phyloP scores from a whole-genome alignment of 92 coral and sea anemone species.

The Metridium senile region DNA sequence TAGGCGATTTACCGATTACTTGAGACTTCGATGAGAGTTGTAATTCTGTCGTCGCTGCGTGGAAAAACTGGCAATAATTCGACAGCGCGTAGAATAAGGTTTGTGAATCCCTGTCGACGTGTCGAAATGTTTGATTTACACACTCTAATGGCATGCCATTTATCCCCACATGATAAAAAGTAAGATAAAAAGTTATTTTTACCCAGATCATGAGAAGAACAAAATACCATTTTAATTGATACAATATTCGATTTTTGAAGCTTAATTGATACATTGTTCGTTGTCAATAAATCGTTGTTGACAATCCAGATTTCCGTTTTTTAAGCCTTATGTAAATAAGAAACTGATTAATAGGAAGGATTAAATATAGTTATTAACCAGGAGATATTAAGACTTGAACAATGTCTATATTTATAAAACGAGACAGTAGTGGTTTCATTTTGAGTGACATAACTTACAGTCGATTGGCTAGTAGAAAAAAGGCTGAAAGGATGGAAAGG shows the following conservation, averaged over 20 bases:
- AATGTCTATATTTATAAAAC: too few relatives aligned
- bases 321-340: not conserved
- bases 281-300: not conserved
- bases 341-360: not conserved
- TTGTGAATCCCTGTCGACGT: slow-evolving; percentile 11
- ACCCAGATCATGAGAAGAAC: not conserved
- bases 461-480: too few relatives aligned
- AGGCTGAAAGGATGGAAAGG: too few relatives aligned
- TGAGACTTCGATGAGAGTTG: slow-evolving; percentile 51
- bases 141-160: too few relatives aligned
- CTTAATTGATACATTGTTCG: not conserved
- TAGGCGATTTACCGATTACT: not conserved
- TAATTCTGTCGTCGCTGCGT: slow-evolving; percentile 72
- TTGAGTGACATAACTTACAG: too few relatives aligned
- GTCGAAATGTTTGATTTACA: too few relatives aligned
- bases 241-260: not conserved
- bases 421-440: too few relatives aligned
- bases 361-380: not conserved
- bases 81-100: slow-evolving; percentile 81
- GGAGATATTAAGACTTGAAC: too few relatives aligned
- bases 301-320: not conserved
- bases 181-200: too few relatives aligned
- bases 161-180: too few relatives aligned
- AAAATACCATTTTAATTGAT: not conserved
- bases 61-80: slow-evolving; percentile 85